These are phyloP conservation scores for Eupleurogrammus muticus DNA, from an alignment of 2,797 vertebrate genomes.

Conservation along the genomic window DNA sequence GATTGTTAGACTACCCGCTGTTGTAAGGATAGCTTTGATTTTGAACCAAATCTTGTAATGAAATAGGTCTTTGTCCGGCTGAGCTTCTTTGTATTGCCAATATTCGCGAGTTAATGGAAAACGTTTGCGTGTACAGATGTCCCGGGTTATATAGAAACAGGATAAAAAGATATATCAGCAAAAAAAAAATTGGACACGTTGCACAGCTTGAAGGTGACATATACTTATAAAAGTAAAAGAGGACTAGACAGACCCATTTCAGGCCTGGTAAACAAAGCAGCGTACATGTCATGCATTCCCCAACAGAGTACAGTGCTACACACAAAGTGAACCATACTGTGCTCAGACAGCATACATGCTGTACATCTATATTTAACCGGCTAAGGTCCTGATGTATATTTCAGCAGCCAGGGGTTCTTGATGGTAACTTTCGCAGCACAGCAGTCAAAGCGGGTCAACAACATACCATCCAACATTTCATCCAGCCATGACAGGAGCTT, in stretches of 20 bases:
- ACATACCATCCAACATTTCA: conserved; percentile 71
- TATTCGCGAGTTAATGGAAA: conserved; percentile 27
- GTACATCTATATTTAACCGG: conserved; percentile 74
- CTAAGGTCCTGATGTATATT: conserved; percentile 69
- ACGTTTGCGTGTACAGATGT: not conserved
- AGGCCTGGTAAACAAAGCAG: conserved; percentile 57
- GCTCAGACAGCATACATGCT: conserved; percentile 33
- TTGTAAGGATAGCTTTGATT: conserved; percentile 41
- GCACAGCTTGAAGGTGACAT: conserved; percentile 21
- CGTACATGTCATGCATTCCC: conserved; percentile 50
- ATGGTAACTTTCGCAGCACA: conserved; percentile 67
- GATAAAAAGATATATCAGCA: conserved; percentile 10
- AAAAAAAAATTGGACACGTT: not conserved
- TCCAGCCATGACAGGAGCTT: conserved; percentile 59
- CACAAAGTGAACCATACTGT: conserved; percentile 26
- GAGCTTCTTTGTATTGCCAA: not conserved
- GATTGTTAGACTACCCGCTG: conserved; percentile 32
- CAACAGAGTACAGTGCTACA: conserved; percentile 47
- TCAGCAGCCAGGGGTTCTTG: conserved; percentile 61
- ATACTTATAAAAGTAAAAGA: conserved; percentile 36
- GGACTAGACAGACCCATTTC: conserved; percentile 35
- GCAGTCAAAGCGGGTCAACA: conserved; percentile 72
- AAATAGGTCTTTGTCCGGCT: not conserved
- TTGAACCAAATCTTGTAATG: conserved; percentile 13
- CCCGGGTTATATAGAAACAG: conserved; percentile 9